Percentiles rank a stretch among this genome's conserved stretches.
phyloP scores from a whole-genome alignment of 2,113 vertebrate species.

The Phalacrocorax carbo region DNA sequence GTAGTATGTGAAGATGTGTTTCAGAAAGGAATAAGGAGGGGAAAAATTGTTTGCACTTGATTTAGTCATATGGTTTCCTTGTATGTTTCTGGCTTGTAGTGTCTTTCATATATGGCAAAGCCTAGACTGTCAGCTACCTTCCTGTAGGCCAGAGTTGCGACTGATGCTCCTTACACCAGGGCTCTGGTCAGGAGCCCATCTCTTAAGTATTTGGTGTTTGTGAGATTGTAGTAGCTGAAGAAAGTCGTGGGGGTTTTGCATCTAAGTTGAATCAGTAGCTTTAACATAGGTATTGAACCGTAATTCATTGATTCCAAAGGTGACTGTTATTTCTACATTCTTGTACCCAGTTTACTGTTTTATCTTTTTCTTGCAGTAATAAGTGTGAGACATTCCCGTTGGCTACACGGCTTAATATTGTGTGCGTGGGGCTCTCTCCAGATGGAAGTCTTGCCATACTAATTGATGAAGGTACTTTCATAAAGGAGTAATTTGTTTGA shows the following conservation, averaged over 20 bases:
- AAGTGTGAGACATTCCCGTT: slow-evolving; percentile 88
- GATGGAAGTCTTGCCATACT: slow-evolving; percentile 87
- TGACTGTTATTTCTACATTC: not conserved
- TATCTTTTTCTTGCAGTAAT: slow-evolving; percentile 77
- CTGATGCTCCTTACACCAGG: rapidly evolving
- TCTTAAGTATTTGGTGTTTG: rapidly evolving
- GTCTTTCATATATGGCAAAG: rapidly evolving
- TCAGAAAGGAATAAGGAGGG: not conserved
- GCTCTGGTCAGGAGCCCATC: not conserved
- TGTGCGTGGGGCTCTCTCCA: slow-evolving; percentile 88
- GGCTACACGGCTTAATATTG: slow-evolving; percentile 86
- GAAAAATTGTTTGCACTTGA: rapidly evolving
- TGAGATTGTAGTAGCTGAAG: not conserved
- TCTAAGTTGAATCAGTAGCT: not conserved
- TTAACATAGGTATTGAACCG: rapidly evolving
- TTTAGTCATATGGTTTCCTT: rapidly evolving
- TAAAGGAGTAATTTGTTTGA: not conserved
- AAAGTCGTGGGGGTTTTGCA: rapidly evolving
- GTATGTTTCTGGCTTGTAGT: not conserved
- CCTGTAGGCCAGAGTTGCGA: rapidly evolving
- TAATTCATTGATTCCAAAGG: rapidly evolving
- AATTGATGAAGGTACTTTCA: slow-evolving; percentile 87
- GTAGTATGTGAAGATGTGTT: rapidly evolving
- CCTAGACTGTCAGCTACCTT: not conserved
- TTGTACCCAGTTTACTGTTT: not conserved